Percentiles rank a stretch among this genome's conserved stretches.
These are phyloP conservation scores for Phocides pigmalion DNA, from an alignment of 1,140 invertebrate species.

Conservation along the genomic window DNA sequence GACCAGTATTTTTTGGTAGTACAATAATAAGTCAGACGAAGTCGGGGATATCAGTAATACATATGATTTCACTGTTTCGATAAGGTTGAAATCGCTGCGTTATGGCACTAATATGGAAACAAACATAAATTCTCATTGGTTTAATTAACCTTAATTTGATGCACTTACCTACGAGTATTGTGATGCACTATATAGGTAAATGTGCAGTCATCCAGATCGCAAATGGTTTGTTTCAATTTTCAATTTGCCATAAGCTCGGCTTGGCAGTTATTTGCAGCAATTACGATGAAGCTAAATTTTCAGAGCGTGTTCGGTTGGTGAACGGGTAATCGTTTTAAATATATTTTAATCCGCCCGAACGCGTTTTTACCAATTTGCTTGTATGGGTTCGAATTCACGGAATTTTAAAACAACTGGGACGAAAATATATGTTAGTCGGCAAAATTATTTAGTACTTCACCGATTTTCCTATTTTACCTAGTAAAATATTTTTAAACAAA, in stretches of 20 bases:
- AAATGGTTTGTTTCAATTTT: conserved; percentile 43
- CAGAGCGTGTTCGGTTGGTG: not conserved
- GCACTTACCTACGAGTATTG: conserved; percentile 54
- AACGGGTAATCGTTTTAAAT: not conserved
- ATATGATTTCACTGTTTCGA: conserved; percentile 1
- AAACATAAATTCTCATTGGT: conserved; percentile 58
- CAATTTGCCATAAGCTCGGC: conserved; percentile 34
- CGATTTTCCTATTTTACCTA: too few species aligned
- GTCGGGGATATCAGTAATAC: too few species aligned
- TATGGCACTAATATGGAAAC: conserved; percentile 36
- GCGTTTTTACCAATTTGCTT: too few species aligned
- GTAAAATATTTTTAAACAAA: too few species aligned
- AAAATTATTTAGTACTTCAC: too few species aligned
- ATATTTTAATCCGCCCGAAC: not conserved
- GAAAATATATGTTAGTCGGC: too few species aligned
- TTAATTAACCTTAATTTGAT: conserved; percentile 70
- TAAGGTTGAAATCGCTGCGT: conserved; percentile 25
- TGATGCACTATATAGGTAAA: conserved; percentile 45
- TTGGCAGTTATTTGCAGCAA: conserved; percentile 11
- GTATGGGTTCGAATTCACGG: too few species aligned
- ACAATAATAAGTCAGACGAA: too few species aligned
- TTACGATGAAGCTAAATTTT: conserved; percentile 15
- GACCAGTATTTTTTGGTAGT: too few species aligned
- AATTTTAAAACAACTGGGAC: too few species aligned
- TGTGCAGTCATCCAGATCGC: conserved; percentile 42